Evolutionary conservation across 2,797 vertebrate species (phyloP), one percentile per base, ranked within the genome.

Genomic region (Chloroceryle inda): DNA sequence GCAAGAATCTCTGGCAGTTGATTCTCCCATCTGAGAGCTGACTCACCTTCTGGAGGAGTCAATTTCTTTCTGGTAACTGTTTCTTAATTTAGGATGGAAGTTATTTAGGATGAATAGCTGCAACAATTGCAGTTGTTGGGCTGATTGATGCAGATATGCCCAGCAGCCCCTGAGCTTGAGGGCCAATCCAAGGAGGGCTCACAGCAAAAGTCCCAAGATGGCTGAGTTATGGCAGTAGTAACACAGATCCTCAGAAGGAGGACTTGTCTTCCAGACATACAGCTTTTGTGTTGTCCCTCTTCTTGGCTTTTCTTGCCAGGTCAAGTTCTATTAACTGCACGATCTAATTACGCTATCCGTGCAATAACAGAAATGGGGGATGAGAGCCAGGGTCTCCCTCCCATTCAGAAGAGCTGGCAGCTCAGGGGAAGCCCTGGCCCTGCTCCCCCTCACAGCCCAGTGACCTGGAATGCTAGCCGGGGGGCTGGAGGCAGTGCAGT

Each of bases 381-480:
- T 59, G 19, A 38, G 9, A 75, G 19, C 9, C 2, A 2, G 19
- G 13, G 10, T 53, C 29, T 69, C 23, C 18, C 6, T 67, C 45
- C 40, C 7, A 0, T n/a, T 44, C 2, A 3, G 55, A 87, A 69
- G 47, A 68, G 22, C 76, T 83, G 44, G 17, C 13, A 74, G 35
- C 26, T 44, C 37, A 13, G 29, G 15, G 26, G 16, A 61, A 84
- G 33, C 29, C 62, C 37, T 71, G 1, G 0, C 11, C 33, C 35
- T 7, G 5, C 22, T 85, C 8, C 23, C 19, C 35, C 7, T 9
- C 3, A 6, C 27, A 85, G 50, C 27, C 29, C 50, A 37, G 47
- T 0, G 4, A 5, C 8, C 5, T 3, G 0, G 21, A 27, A 17
- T 45, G 9, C n/a, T 52, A 42, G 20, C 64, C 23, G 0, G 0